These are phyloP conservation scores for Origma solitaria DNA, from an alignment of 2,113 vertebrate species.

Conservation along the genomic window DNA sequence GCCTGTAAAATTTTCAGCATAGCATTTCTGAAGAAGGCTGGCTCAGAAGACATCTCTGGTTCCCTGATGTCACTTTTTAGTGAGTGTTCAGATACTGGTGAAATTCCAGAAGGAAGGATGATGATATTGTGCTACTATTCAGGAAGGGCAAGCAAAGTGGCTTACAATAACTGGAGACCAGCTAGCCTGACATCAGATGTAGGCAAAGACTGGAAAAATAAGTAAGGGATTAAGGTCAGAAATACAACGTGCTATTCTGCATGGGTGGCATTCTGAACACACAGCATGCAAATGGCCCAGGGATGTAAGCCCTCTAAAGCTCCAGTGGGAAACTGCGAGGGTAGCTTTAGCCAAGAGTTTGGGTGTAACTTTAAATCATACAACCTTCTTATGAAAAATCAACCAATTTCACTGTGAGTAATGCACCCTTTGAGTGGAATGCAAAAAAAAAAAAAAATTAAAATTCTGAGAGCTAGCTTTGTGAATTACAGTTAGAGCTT, in stretches of 20 bases:
- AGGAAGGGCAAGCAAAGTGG: background rate
- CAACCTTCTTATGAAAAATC: background rate
- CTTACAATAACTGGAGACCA: background rate
- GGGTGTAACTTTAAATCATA: background rate
- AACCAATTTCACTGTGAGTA: background rate
- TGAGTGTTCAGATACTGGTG: background rate
- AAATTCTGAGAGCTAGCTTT: background rate
- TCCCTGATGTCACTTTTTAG: background rate
- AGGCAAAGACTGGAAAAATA: slow-evolving; percentile 3
- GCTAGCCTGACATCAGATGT: background rate
- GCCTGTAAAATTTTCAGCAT: background rate
- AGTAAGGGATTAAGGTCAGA: background rate
- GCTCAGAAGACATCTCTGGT: background rate
- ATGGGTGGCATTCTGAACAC: background rate
- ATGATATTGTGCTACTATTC: background rate
- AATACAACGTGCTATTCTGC: background rate
- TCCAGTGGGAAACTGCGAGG: background rate
- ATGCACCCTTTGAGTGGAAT: background rate
- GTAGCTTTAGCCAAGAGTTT: background rate
- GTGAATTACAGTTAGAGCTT: background rate
- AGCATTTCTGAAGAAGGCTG: background rate
- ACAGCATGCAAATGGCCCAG: background rate
- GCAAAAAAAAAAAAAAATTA: background rate
- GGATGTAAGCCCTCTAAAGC: background rate
- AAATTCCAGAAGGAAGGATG: slow-evolving; percentile 2